Base-by-base conservation (phyloP, 2,888 invertebrate genomes). In the Julus scanicus region DNA sequence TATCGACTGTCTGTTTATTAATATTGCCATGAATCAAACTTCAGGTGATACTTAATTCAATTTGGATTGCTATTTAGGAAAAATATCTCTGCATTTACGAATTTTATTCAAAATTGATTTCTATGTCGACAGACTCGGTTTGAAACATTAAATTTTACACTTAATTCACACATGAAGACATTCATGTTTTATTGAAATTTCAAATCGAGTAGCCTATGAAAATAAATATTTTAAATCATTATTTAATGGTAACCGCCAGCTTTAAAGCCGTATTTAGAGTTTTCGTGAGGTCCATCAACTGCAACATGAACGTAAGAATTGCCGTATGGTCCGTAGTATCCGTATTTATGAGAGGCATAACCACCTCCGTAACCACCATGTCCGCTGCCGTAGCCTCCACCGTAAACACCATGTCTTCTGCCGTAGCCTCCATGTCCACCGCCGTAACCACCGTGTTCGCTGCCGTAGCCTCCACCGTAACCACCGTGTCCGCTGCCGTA, bases 251-350 rank as follows among this genome's bases (percentile, higher is more conserved):
- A 87, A 4, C 71, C 5, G 1, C 87, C 87, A 8, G 87, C 87
- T 37, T 87, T 87, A 8, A 87, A 87, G n/a, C 87, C 87, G 83
- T 87, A 87, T 83, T 87, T 87, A 83, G 87, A 87, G 40, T 87
- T 63, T 87, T 87, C 87, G 5, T 87, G 2, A 80, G 83, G 87
- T 87, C 88, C 88, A 48, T 88, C 53, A 53, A 88, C 88, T 1
- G 88, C 88, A 20, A 88, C 88, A 49, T 88, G 84, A 20, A 88
- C 88, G 88, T 88, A 88, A 53, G 88, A 88, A 17, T 86, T 29
- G 40, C 88, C 88, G 29, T 88, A 88, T 5, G 88, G 88, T 8
- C 88, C 88, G 53, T 88, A 88, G 84, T 88, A 88, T 44, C 88
- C 88, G 53, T 88, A 88, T 88, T 44, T 84, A 83, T 87, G 87